Conservation (phyloP, 2,888 invertebrate species). For the Athrips mouffetella region DNA sequence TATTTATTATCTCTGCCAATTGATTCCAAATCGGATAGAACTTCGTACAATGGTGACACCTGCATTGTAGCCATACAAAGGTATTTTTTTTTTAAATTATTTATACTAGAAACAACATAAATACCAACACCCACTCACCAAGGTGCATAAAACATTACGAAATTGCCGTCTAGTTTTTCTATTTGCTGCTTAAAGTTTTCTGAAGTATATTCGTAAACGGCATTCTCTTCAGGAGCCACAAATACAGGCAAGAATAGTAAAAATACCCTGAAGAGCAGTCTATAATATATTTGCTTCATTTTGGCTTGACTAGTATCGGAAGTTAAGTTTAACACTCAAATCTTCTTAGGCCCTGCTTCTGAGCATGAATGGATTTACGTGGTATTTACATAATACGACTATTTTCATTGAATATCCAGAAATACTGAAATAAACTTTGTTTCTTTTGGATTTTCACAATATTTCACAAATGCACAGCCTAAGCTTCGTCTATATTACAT, state of each 20-base stretch:
- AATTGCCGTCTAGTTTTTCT: constrained; percentile 82
- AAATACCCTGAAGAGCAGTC: constrained; percentile 30
- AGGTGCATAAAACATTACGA: constrained; percentile 88
- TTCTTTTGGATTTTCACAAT: too few species aligned
- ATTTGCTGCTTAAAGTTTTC: constrained; percentile 81
- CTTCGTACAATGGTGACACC: constrained; percentile 92
- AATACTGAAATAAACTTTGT: too few species aligned
- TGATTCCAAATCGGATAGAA: constrained; percentile 87
- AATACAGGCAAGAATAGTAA: constrained; percentile 73
- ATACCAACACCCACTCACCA: constrained; percentile 78
- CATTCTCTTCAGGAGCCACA: constrained; percentile 82
- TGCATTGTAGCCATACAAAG: constrained; percentile 40
- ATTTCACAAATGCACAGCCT: too few species aligned
- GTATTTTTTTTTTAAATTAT: not conserved
- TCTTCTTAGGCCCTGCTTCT: too few species aligned
- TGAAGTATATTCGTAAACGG: constrained; percentile 76
- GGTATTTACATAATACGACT: not conserved
- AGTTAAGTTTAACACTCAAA: too few species aligned
- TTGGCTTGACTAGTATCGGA: constrained; percentile 21
- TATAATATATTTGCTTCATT: constrained; percentile 32
- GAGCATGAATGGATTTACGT: too few species aligned
- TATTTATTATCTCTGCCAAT: constrained; percentile 83
- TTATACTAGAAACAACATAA: not conserved
- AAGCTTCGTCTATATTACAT: too few species aligned
- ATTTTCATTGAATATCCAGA: too few species aligned